A percentile compares a stretch with the other conserved stretches of the same genome.
Conservation (phyloP, 2,888 invertebrate genomes). For the Drosophila vallismaia region DNA sequence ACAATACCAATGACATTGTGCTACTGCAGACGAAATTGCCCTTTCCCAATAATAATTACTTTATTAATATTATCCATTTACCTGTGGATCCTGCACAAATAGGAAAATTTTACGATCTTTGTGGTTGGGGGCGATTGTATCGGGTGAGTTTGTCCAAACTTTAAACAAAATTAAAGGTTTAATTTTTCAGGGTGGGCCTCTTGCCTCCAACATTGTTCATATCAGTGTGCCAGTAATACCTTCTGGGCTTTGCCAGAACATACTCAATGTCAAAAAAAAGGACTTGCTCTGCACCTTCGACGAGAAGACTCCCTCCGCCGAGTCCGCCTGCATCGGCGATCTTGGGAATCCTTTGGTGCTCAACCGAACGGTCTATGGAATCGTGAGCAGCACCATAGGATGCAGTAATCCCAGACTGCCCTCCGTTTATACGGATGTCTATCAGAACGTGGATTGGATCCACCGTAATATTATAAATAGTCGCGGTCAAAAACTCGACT, state of each 20-base stretch:
- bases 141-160: background rate
- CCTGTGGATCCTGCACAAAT: background rate
- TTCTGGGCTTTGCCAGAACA: background rate
- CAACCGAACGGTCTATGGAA: background rate
- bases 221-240: background rate
- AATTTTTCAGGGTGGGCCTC: background rate
- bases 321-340: background rate
- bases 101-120: background rate
- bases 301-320: background rate
- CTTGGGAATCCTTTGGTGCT: background rate
- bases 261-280: background rate
- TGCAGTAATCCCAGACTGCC: background rate
- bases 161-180: background rate
- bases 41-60: background rate
- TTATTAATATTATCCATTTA: background rate
- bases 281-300: background rate
- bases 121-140: background rate
- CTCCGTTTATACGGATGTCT: background rate
- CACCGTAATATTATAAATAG: background rate
- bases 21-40: background rate
- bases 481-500: background rate
- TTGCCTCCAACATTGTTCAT: background rate
- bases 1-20: background rate
- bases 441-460: constrained; percentile 1
- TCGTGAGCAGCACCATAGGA: background rate